Evolutionary conservation across 2,888 invertebrate species (phyloP), one percentile per base, ranked within the genome.

Genomic region (Scrobipalpa atriplicella): DNA sequence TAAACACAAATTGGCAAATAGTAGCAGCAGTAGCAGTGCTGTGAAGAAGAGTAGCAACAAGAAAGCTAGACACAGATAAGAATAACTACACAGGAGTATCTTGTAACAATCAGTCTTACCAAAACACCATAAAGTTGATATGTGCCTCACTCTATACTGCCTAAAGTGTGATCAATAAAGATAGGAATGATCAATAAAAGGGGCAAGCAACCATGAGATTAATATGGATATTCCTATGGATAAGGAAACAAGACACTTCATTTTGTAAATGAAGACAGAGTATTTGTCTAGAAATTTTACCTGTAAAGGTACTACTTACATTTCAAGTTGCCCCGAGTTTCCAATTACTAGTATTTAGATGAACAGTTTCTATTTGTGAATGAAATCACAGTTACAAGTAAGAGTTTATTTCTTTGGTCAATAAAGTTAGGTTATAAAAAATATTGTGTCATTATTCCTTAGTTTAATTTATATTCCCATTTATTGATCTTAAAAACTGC

Each of bases 21-120:
- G 87, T 68, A 84, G 81, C 66, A 86, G 88, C 58, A 87, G 79
- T 68, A 80, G 77, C 68, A 89, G 93, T 80, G 95, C 94, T 70
- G 92, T 94, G 52, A 97, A 97, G 84, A 97, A 97, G 79, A 96
- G 94, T 81, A 95, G 94, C 75, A 96, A 95, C 80, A 97, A 97
- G 83, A 96, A 97, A 87, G 95, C 96, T 19, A 94, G 96, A 78
- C 97, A 97, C 88, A 95, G 97, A 92, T 97, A 95, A 29, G 5
- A 29, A 2, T 29, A 29, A 29, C 2, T 29, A 29, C 43, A 47
- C 47, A 47, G 16, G 7, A 47, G n/a, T 47, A 47, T 43, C 5
- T 43, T 11, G 1, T 13, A 43, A 3, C 11, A 3, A 43, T 43
- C 16, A n/a, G 47, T 47, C 47, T 47, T 47, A 47, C 47, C 47